Percentiles rank a stretch among this genome's conserved stretches.
These are phyloP conservation scores for Drosophila sproati DNA, from an alignment of 1,140 invertebrate genomes.

Conservation along the genomic window DNA sequence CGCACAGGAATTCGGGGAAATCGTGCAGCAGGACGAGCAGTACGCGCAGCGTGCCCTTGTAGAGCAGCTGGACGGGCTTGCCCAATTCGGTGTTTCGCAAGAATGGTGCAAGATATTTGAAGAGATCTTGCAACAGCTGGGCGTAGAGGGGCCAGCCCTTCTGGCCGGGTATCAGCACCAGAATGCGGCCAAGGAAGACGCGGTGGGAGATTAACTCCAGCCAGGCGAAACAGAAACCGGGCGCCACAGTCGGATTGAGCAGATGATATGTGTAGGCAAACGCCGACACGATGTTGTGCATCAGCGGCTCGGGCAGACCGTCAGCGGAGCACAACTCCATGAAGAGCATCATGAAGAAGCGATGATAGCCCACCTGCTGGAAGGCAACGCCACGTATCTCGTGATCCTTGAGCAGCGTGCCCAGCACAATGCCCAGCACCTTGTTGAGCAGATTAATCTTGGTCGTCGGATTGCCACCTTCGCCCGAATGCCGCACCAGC, in stretches of 20 bases:
- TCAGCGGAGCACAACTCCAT: slow-evolving; percentile 97
- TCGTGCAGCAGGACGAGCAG: slow-evolving; percentile 98
- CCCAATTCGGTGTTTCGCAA: slow-evolving; percentile 97
- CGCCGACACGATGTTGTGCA: slow-evolving; percentile 89
- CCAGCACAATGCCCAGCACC: slow-evolving; percentile 97
- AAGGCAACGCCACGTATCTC: slow-evolving; percentile 95
- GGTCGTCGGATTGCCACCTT: slow-evolving; percentile 94
- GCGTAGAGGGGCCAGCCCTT: slow-evolving; percentile 95
- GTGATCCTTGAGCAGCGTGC: slow-evolving; percentile 97
- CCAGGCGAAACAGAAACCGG: slow-evolving; percentile 99
- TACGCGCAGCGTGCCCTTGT: slow-evolving; percentile 98
- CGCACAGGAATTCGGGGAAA: slow-evolving; percentile 99
- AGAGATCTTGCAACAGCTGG: slow-evolving; percentile 96
- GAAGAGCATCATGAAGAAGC: slow-evolving; percentile 98
- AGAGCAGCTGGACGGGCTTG: slow-evolving; percentile 95
- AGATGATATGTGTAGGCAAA: slow-evolving; percentile 97
- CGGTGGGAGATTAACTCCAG: slow-evolving; percentile 98
- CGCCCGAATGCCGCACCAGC: slow-evolving; percentile 97
- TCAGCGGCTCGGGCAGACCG: slow-evolving; percentile 89
- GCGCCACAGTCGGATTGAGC: slow-evolving; percentile 96
- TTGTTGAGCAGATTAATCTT: slow-evolving; percentile 99
- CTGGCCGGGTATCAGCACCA: slow-evolving; percentile 94
- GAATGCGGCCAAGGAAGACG: slow-evolving; percentile 96
- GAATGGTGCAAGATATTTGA: slow-evolving; percentile 98
- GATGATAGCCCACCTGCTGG: slow-evolving; percentile 98